Conservation (phyloP, 1,140 invertebrate genomes). For the Ctenoplectra terminalis region DNA sequence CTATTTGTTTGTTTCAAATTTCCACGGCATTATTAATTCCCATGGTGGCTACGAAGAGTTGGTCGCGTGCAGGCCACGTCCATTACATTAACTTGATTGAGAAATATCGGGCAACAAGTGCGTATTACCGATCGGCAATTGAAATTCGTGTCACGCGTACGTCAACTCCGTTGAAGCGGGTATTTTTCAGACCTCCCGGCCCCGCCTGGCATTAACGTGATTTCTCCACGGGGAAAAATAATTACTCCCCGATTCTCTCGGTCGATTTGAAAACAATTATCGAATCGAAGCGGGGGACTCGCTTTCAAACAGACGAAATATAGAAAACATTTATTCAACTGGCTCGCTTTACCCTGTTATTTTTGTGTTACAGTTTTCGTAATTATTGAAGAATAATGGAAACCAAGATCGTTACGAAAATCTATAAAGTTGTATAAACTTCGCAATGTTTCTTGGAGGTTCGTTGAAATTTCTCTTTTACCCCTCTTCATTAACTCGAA, state of each 20-base stretch:
- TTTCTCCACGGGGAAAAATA: slow-evolving; percentile 35
- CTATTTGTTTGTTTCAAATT: slow-evolving; percentile 13
- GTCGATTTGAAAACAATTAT: slow-evolving; percentile 25
- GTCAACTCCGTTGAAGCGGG: background rate
- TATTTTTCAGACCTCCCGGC: slow-evolving; percentile 14
- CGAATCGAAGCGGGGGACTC: background rate
- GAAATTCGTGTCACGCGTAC: slow-evolving; percentile 27
- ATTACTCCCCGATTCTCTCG: slow-evolving; percentile 17
- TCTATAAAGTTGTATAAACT: background rate
- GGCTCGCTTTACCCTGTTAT: background rate
- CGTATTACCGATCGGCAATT: slow-evolving; percentile 21
- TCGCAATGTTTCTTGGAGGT: background rate
- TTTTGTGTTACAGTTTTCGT: background rate
- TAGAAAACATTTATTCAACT: background rate
- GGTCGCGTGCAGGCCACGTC: background rate
- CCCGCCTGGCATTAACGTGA: background rate
- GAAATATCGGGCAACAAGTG: slow-evolving; percentile 39
- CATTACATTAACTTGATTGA: slow-evolving; percentile 30
- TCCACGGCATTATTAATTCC: slow-evolving; percentile 21
- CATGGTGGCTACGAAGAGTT: background rate
- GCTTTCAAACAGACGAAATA: no score
- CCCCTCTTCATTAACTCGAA: background rate
- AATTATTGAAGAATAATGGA: background rate
- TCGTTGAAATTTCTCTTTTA: background rate
- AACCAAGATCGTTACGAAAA: background rate